phyloP scores from a whole-genome alignment of 2,888 invertebrate species.

The Scelioninae gen. 1 region DNA sequence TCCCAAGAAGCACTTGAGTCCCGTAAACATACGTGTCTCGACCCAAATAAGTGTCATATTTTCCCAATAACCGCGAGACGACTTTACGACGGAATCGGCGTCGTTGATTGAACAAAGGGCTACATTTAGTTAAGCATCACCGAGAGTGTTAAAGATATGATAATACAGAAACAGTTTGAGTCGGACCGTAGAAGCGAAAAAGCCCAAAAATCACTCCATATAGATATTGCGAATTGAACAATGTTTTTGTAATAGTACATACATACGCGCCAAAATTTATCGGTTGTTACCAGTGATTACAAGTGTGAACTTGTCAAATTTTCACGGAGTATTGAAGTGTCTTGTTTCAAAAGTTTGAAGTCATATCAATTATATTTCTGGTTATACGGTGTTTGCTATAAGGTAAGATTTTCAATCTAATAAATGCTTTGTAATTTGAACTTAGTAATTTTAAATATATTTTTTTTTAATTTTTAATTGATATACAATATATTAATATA shows the following conservation, averaged over 20 bases:
- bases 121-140: too few relatives aligned
- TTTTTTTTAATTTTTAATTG: background rate
- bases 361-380: background rate
- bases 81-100: too few relatives aligned
- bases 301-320: slow-evolving; percentile 9
- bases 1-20: too few relatives aligned
- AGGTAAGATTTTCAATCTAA: slow-evolving; percentile 1
- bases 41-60: too few relatives aligned
- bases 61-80: too few relatives aligned
- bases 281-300: background rate
- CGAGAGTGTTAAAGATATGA: too few relatives aligned
- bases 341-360: slow-evolving; percentile 3
- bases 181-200: background rate
- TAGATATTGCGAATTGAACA: background rate
- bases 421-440: slow-evolving; percentile 4
- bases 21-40: too few relatives aligned
- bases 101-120: too few relatives aligned
- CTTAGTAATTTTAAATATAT: background rate
- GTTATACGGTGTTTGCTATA: background rate
- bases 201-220: slow-evolving; percentile 1
- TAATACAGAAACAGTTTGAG: background rate
- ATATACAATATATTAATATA: too few relatives aligned
- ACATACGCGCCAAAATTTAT: slow-evolving; percentile 2
- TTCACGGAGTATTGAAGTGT: slow-evolving; percentile 1
- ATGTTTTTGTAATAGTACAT: slow-evolving; percentile 3